Conservation (phyloP, 1,140 invertebrate genomes). For the Aradophagus sp. region DNA sequence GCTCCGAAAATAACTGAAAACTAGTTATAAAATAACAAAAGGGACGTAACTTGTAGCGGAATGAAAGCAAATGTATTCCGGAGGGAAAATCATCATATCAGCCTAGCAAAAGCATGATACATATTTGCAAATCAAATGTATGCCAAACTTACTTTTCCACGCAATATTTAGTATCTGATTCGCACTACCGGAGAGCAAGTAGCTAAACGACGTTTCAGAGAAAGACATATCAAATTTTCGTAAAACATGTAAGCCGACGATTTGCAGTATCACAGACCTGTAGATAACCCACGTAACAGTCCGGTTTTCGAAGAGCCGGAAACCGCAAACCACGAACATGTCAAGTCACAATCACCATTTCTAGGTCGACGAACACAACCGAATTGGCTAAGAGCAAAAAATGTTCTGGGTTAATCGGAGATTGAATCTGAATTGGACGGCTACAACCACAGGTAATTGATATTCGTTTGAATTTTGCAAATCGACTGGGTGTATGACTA, state of each 20-base stretch:
- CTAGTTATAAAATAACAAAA: no score
- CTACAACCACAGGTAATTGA: constrained; percentile 47
- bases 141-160: no score
- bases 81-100: no score
- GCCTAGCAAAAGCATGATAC: no score
- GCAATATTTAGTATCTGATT: no score
- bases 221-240: constrained; percentile 15
- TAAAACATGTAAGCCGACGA: constrained; percentile 16
- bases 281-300: constrained; percentile 38
- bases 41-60: no score
- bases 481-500: constrained; percentile 27
- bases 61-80: no score
- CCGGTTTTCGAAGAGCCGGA: constrained; percentile 21
- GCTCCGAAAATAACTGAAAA: no score
- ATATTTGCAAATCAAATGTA: no score
- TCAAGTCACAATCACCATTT: constrained; percentile 43
- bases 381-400: constrained; percentile 28
- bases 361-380: constrained; percentile 22
- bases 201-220: constrained; percentile 3
- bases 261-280: constrained; percentile 38
- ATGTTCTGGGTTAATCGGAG: constrained; percentile 36
- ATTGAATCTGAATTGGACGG: constrained; percentile 32
- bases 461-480: constrained; percentile 38
- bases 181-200: no score
- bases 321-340: constrained; percentile 54